phyloP scores from a whole-genome alignment of 30 jellyfish, hydroid and myxozoan genomes.

The Hydra vulgaris region DNA sequence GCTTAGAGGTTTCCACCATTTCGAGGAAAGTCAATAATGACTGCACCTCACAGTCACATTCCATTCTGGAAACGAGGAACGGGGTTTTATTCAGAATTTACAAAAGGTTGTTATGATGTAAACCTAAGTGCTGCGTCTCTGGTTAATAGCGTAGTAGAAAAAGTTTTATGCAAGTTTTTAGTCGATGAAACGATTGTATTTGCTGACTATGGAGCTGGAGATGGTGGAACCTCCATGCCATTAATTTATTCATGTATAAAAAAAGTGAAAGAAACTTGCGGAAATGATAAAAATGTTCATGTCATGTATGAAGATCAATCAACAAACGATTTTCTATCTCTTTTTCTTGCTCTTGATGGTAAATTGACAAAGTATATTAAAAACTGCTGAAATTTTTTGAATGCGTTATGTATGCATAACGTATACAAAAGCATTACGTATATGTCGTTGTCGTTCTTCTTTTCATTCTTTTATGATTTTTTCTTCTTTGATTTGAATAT shows the following conservation, averaged over 20 bases:
- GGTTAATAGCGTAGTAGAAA: background rate
- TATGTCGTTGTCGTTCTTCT: too few species aligned
- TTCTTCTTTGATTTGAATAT: too few species aligned
- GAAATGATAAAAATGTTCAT: conserved; percentile 34
- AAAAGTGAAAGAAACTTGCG: conserved; percentile 21
- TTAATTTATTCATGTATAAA: conserved; percentile 13
- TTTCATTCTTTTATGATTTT: too few species aligned
- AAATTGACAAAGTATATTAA: background rate
- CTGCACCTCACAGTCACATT: conserved; percentile 59
- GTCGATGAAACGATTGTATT: conserved; percentile 24
- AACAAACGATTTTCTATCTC: conserved; percentile 55
- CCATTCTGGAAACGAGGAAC: conserved; percentile 68
- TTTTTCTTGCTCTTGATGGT: conserved; percentile 49
- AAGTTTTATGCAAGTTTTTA: background rate
- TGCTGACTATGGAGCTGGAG: conserved; percentile 76
- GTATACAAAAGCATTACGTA: too few species aligned
- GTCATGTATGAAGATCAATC: conserved; percentile 69
- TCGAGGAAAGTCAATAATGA: background rate
- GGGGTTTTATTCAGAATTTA: conserved; percentile 49
- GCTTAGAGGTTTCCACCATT: too few species aligned
- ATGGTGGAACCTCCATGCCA: conserved; percentile 63
- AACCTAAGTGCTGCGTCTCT: conserved; percentile 29
- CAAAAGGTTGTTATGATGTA: conserved; percentile 37
- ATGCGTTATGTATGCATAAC: background rate
- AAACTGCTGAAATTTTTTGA: background rate